Evolutionary conservation across 2,797 vertebrate genomes (phyloP), one percentile per base, ranked within the genome.

Genomic region (Sebastes vulpes): DNA sequence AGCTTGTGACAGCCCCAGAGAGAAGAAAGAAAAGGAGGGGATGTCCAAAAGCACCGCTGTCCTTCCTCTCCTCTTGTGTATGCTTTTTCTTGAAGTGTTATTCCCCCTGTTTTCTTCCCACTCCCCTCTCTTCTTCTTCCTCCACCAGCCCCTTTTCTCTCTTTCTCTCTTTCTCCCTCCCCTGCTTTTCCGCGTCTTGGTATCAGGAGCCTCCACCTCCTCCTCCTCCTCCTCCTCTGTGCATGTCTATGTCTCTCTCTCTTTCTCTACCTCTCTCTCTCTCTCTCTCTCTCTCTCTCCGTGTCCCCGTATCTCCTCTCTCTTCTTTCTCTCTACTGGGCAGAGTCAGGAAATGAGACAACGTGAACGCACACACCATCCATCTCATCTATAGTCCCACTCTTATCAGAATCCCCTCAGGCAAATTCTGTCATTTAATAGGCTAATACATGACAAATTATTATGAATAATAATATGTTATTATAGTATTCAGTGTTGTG

Each of bases 311-410:
- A 66, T 88, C 82, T 85, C 82, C 60, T 79, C 71, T 66, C 66
- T 65, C 75, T 71, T 65, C 72, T 71, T 80, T 75, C 76, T 81
- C 75, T 86, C 60, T 88, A 38, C 73, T 88, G 81, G 88, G 75
- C 90, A 93, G 85, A 93, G 87, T 93, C 95, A 96, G 95, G 95
- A 96, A 95, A 96, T 95, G 95, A 96, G 92, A 94, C 91, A 94
- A 92, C 90, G 86, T 91, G 91, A 94, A 91, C 85, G 82, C 93
- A 90, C 89, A 76, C 92, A 87, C 89, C 52, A 88, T 91, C 85
- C 77, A 92, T 89, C 85, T 87, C 67, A 93, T 92, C 79, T 77
- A 38, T 38, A 87, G 89, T 88, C 72, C 32, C 78, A 79, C 81
- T 65, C 65, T 65, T 59, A 81, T 75, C 72, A 81, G 21, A 58